Evolutionary conservation across 2,888 invertebrate genomes (phyloP).

Genomic region (Rhagonycha fulva): DNA sequence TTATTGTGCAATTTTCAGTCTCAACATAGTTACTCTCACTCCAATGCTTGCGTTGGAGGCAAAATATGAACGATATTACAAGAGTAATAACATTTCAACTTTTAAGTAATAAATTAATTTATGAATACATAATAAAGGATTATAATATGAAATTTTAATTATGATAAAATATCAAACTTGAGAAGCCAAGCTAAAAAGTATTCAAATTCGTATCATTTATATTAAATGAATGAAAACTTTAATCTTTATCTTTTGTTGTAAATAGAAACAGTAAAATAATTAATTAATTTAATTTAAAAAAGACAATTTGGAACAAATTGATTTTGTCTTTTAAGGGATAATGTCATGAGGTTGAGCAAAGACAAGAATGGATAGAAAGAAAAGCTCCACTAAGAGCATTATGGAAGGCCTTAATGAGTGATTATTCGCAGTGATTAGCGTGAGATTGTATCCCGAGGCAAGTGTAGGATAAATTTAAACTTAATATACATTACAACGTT

Average conservation of each 20-base stretch:
- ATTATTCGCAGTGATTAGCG: conserved; percentile 34
- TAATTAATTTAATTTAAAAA: not conserved
- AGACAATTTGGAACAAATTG: not conserved
- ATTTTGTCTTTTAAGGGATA: conserved; percentile 4
- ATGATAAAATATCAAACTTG: no score
- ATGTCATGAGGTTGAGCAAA: conserved; percentile 22
- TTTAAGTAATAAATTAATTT: no score
- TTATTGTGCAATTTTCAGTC: no score
- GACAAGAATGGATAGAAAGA: conserved; percentile 25
- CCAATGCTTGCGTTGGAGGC: no score
- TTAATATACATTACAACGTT: conserved; percentile 11
- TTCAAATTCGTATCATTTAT: not conserved
- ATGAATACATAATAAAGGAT: no score
- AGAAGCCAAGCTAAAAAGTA: no score
- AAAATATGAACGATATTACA: no score
- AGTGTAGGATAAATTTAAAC: conserved; percentile 24
- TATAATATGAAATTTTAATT: no score
- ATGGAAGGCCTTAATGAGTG: conserved; percentile 33
- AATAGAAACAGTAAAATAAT: not conserved
- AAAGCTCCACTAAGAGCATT: conserved; percentile 31
- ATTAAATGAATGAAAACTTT: not conserved
- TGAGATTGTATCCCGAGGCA: conserved; percentile 30
- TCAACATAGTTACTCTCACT: no score
- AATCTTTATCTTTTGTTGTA: not conserved
- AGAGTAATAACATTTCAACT: no score